These are phyloP conservation scores for Lucilia cuprina DNA, from an alignment of 1,140 invertebrate species.

Conservation along the genomic window DNA sequence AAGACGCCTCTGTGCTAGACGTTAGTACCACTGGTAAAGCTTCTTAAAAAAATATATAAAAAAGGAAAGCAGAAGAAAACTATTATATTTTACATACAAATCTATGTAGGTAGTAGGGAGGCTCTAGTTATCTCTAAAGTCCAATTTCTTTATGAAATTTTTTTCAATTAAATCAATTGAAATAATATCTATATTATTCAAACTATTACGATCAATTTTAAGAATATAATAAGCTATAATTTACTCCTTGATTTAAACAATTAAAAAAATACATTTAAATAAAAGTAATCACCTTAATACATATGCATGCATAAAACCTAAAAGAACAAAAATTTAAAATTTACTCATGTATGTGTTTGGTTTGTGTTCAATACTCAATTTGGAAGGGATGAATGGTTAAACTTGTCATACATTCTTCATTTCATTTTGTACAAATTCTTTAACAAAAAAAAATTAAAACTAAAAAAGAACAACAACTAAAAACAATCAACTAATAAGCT, in stretches of 20 bases:
- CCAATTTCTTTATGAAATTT: no score
- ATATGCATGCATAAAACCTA: neutral
- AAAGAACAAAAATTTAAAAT: no score
- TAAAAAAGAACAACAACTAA: neutral
- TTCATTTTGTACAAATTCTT: neutral
- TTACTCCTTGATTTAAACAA: no score
- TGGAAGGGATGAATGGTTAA: neutral
- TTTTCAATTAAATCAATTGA: no score
- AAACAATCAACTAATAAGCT: slow-evolving; percentile 24
- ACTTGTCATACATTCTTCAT: slow-evolving; percentile 14
- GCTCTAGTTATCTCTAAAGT: neutral
- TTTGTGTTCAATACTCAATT: neutral
- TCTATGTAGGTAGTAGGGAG: no score
- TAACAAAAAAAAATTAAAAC: neutral
- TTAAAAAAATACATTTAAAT: no score
- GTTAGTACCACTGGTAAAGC: neutral
- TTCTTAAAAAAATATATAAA: slow-evolving; percentile 12
- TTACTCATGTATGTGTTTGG: neutral
- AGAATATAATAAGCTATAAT: no score
- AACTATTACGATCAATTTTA: no score
- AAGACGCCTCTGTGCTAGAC: no score
- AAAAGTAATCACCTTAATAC: neutral
- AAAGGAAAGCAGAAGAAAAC: neutral
- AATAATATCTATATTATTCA: no score
- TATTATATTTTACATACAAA: neutral